These are phyloP conservation scores for Dorcus hopei DNA, from an alignment of 2,888 invertebrate genomes.

Conservation along the genomic window DNA sequence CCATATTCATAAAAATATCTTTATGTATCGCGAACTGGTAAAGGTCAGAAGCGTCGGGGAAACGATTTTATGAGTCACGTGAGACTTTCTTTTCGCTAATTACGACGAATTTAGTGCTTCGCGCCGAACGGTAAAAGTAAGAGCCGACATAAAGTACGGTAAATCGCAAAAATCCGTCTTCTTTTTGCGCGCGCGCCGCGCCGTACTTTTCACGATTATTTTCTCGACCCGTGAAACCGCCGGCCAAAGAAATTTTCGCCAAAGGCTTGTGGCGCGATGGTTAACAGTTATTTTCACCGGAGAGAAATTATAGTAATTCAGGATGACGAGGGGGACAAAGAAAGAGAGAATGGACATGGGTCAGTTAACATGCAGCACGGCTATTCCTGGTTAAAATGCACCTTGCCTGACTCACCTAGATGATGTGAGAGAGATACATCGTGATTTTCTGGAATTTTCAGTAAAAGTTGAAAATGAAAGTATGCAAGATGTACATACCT, in stretches of 20 bases:
- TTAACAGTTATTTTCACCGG: constrained; percentile 21
- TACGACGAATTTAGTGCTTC: constrained; percentile 6
- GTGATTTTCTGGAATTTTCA: constrained; percentile 1
- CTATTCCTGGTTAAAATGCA: constrained; percentile 1
- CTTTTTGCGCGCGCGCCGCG: not conserved
- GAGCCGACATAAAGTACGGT: not conserved
- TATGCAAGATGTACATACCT: not conserved
- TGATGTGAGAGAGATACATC: constrained; percentile 5
- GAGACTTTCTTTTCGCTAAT: constrained; percentile 9
- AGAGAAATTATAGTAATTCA: constrained; percentile 20
- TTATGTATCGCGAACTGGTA: too few species aligned
- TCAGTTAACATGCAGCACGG: constrained; percentile 16
- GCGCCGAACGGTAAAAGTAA: constrained; percentile 3
- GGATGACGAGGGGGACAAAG: constrained; percentile 9
- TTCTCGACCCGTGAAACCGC: constrained; percentile 9
- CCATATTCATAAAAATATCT: too few species aligned
- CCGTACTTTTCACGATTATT: constrained; percentile 12
- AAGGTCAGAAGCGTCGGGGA: too few species aligned
- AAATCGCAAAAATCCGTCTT: constrained; percentile 7
- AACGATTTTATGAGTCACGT: not conserved
- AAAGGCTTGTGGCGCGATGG: constrained; percentile 12
- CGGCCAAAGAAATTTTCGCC: constrained; percentile 15
- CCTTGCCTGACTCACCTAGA: constrained; percentile 6
- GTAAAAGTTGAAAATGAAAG: constrained; percentile 17
- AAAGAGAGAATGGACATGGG: constrained; percentile 15